phyloP scores from a whole-genome alignment of 2,888 invertebrate species.

The Agonopterix arenella region DNA sequence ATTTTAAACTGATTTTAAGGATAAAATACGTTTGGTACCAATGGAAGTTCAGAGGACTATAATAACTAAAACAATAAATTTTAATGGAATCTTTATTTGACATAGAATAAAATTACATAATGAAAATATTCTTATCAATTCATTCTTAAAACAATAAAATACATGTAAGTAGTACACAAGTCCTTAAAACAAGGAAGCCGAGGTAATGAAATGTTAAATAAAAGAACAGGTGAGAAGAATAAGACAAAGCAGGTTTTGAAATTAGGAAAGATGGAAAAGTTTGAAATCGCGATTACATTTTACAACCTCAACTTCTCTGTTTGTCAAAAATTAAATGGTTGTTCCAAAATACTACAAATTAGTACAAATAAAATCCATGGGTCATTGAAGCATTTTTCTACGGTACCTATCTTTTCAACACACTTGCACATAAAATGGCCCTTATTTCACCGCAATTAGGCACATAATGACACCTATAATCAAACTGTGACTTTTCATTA shows the following conservation, averaged over 20 bases:
- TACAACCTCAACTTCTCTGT: slow-evolving; percentile 63
- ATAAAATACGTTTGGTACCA: background rate
- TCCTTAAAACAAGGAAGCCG: slow-evolving; percentile 56
- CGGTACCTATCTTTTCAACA: too few species aligned
- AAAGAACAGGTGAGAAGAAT: slow-evolving; percentile 6
- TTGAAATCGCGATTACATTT: slow-evolving; percentile 35
- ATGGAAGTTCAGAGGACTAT: background rate
- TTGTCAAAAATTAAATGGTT: slow-evolving; percentile 40
- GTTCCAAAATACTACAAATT: slow-evolving; percentile 23
- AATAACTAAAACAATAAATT: background rate
- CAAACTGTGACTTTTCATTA: too few species aligned
- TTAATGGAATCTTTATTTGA: slow-evolving; percentile 39
- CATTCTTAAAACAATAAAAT: slow-evolving; percentile 42
- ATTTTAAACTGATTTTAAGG: background rate
- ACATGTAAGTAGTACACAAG: slow-evolving; percentile 23
- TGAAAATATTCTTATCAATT: slow-evolving; percentile 38
- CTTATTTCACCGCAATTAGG: too few species aligned
- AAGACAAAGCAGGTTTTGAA: slow-evolving; percentile 6
- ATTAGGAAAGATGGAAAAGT: slow-evolving; percentile 5
- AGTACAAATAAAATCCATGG: too few species aligned
- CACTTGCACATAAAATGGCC: too few species aligned
- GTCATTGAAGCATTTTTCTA: too few species aligned
- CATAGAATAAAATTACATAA: slow-evolving; percentile 40
- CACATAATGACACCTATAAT: too few species aligned
- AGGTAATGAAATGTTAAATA: slow-evolving; percentile 55